Percentiles rank a stretch among this genome's conserved stretches.
Evolutionary conservation across 2,888 invertebrate genomes (phyloP).

Genomic region (Gordius sp.): DNA sequence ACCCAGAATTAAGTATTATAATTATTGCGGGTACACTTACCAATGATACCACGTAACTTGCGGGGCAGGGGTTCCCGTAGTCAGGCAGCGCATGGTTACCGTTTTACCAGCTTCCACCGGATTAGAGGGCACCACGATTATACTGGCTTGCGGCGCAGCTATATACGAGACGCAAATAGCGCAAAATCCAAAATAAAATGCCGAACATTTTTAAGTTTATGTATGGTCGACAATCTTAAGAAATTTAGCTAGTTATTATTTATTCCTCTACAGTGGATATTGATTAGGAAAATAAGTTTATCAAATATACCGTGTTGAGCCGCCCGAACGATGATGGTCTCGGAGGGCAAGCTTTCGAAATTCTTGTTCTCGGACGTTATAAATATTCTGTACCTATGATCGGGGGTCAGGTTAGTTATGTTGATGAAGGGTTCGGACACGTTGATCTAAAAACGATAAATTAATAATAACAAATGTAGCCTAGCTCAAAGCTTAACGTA

Average conservation of each 20-base stretch:
- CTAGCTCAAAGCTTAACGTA: too few relatives aligned
- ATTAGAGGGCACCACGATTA: background rate
- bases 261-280: too few relatives aligned
- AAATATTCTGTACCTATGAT: background rate
- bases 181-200: too few relatives aligned
- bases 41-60: background rate
- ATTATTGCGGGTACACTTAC: too few relatives aligned
- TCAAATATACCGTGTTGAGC: background rate
- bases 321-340: background rate
- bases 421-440: background rate
- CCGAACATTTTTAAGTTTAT: too few relatives aligned
- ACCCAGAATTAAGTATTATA: too few relatives aligned
- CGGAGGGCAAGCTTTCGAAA: conserved; percentile 7
- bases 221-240: too few relatives aligned
- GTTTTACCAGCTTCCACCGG: background rate
- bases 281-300: too few relatives aligned
- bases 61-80: background rate
- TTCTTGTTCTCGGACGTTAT: background rate
- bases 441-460: background rate
- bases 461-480: too few relatives aligned
- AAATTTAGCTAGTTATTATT: too few relatives aligned
- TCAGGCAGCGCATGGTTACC: background rate
- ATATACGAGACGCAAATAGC: too few relatives aligned
- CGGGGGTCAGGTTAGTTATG: background rate
- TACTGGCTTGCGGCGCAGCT: background rate